Percentiles rank a stretch among this genome's conserved stretches.
Conservation (phyloP, 2,797 vertebrate species). For the Mergus octosetaceus region DNA sequence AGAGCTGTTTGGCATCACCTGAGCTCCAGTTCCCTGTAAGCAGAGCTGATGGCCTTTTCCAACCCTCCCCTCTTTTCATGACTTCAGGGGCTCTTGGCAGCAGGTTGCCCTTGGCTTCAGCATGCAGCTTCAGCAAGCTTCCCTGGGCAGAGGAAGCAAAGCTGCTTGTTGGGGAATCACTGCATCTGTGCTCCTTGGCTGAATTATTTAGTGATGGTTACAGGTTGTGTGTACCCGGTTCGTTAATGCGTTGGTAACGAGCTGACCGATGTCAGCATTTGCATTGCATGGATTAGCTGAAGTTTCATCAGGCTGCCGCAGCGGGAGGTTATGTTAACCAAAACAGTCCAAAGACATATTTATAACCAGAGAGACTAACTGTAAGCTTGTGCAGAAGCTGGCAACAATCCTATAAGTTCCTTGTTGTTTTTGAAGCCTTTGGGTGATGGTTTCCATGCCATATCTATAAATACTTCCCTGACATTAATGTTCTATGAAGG, state of each 20-base stretch:
- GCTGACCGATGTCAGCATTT: not conserved
- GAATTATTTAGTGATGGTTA: not conserved
- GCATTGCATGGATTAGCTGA: not conserved
- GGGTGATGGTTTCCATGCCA: not conserved
- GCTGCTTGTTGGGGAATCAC: not conserved
- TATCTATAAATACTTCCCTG: conserved; percentile 35
- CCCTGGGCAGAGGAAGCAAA: not conserved
- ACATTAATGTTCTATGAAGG: not conserved
- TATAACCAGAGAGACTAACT: not conserved
- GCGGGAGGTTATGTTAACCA: not conserved
- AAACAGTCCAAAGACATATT: not conserved
- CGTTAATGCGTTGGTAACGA: not conserved
- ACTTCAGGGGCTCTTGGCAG: not conserved
- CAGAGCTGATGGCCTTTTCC: not conserved
- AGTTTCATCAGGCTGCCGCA: not conserved
- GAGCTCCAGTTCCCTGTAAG: fast-evolving
- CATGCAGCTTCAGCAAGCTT: too few relatives aligned
- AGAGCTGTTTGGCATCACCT: fast-evolving
- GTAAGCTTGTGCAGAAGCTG: not conserved
- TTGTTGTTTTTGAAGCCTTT: not conserved
- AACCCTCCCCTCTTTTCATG: not conserved
- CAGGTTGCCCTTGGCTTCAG: too few relatives aligned
- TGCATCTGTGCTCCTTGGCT: not conserved
- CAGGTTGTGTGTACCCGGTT: not conserved
- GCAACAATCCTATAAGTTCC: too few relatives aligned